These are phyloP conservation scores for Pelusios castaneus DNA, from an alignment of 2,113 vertebrate genomes.

Conservation along the genomic window DNA sequence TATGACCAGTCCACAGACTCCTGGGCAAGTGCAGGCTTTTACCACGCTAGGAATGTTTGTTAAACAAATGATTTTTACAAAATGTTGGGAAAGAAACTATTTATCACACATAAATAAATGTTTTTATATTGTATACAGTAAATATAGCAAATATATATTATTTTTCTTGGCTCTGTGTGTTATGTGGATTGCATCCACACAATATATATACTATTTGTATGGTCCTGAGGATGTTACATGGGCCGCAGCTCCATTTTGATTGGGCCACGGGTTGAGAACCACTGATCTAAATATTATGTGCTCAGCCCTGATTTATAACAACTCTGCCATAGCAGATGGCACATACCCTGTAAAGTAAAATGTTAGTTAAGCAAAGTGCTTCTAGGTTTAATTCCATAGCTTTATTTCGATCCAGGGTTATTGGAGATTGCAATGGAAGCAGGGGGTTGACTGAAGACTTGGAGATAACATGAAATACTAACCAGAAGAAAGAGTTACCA, in stretches of 20 bases:
- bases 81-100: not conserved
- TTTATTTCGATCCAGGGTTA: not conserved
- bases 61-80: constrained; percentile 5
- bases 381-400: not conserved
- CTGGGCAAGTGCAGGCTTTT: not conserved
- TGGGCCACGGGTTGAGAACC: too few relatives aligned
- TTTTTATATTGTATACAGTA: not conserved
- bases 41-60: not conserved
- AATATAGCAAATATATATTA: not conserved
- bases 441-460: not conserved
- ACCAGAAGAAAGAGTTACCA: constrained; percentile 84
- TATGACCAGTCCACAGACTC: not conserved
- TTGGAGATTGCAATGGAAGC: not conserved
- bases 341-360: not conserved
- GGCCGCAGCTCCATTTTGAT: too few relatives aligned
- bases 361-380: not conserved
- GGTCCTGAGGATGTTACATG: too few relatives aligned
- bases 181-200: too few relatives aligned
- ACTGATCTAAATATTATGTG: not conserved
- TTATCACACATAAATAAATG: accelerated
- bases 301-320: not conserved
- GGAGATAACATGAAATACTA: constrained; percentile 44
- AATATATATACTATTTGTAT: too few relatives aligned
- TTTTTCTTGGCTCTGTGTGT: too few relatives aligned
- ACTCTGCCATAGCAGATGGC: not conserved